A percentile compares a stretch with the other conserved stretches of the same genome.
phyloP scores from a whole-genome alignment of 2,888 invertebrate species.

The Teinopalpus imperialis region DNA sequence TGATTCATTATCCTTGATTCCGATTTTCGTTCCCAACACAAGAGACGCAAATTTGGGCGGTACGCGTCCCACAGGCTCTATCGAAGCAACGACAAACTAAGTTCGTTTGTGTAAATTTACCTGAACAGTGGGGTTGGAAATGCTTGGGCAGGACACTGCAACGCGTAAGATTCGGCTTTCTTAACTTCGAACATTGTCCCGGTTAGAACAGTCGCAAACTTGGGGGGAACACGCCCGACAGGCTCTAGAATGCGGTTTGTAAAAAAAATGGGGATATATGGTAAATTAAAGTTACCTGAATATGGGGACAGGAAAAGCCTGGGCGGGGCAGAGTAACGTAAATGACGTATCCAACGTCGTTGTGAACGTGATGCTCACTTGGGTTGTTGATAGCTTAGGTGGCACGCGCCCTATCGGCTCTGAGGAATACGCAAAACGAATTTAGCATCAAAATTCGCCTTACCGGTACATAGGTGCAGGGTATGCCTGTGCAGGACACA shows the following conservation, averaged over 20 bases:
- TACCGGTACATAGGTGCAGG: slow-evolving; percentile 88
- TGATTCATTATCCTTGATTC: slow-evolving; percentile 67
- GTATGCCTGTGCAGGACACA: slow-evolving; percentile 87
- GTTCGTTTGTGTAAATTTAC: slow-evolving; percentile 50
- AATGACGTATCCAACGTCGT: slow-evolving; percentile 69
- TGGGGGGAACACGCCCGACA: slow-evolving; percentile 70
- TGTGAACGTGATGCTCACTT: slow-evolving; percentile 83
- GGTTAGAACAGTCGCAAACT: slow-evolving; percentile 79
- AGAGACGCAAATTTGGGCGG: slow-evolving; percentile 85
- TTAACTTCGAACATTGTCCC: slow-evolving; percentile 80
- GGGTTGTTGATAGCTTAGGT: slow-evolving; percentile 64
- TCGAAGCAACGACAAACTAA: slow-evolving; percentile 42
- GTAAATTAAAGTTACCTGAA: slow-evolving; percentile 65
- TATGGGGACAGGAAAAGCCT: slow-evolving; percentile 81
- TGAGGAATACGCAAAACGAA: slow-evolving; percentile 45
- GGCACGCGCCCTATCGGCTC: slow-evolving; percentile 72
- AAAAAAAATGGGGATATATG: slow-evolving; percentile 30
- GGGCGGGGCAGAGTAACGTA: slow-evolving; percentile 87
- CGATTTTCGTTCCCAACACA: slow-evolving; percentile 83
- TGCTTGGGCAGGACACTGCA: slow-evolving; percentile 87
- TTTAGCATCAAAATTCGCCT: slow-evolving; percentile 50
- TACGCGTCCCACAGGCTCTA: slow-evolving; percentile 87
- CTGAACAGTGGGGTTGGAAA: slow-evolving; percentile 79
- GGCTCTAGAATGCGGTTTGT: slow-evolving; percentile 42
- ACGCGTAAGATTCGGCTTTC: slow-evolving; percentile 68